Base-by-base conservation (phyloP, 2,797 vertebrate species). In the Gorsachius magnificus region DNA sequence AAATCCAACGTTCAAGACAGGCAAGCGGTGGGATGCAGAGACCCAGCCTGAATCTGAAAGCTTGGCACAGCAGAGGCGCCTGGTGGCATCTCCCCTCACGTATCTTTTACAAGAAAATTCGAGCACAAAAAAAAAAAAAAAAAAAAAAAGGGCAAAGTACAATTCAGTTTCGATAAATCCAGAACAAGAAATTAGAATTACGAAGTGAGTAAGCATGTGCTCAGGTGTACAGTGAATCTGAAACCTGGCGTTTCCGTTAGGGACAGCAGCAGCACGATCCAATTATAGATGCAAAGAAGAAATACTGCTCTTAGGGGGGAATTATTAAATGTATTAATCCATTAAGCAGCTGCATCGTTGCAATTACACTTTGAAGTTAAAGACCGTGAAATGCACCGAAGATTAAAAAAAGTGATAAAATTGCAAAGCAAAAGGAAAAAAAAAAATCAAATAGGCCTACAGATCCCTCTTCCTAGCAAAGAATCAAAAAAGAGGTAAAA, bases 251-350 rank as follows among this genome's bases (percentile, higher is more conserved):
- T 83, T 90, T 83, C 90, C 75, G 20, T 96, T 72, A 95, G 87
- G 80, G 95, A 89, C 41, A 81, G 70, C 76, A 87, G 91, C 86
- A 96, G 83, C 86, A 71, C 68, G 93, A 96, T 96, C 95, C 97
- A 97, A 97, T 97, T 96, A 96, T 26, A 83, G 78, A 94, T 71
- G 90, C 65, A 85, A 95, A 95, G 83, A 96, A 95, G 96, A 97
- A 97, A 96, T 79, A 96, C 35, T 36, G 54, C 58, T 97, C 91
- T 97, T 92, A 70, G 68, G 93, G 83, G 89, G 88, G 64, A 97
- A 91, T 97, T 95, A 94, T 78, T 96, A 96, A 96, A 96, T 64
- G 79, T 65, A 94, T 53, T 80, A 89, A 97, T 97, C 89, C 89
- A 97, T 95, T 91, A 90, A 85, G 89, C 79, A 72, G 68, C 77